A percentile compares a stretch with the other conserved stretches of the same genome.
Evolutionary conservation across 2,797 vertebrate genomes (phyloP).

Genomic region (Pelodytes ibericus): DNA sequence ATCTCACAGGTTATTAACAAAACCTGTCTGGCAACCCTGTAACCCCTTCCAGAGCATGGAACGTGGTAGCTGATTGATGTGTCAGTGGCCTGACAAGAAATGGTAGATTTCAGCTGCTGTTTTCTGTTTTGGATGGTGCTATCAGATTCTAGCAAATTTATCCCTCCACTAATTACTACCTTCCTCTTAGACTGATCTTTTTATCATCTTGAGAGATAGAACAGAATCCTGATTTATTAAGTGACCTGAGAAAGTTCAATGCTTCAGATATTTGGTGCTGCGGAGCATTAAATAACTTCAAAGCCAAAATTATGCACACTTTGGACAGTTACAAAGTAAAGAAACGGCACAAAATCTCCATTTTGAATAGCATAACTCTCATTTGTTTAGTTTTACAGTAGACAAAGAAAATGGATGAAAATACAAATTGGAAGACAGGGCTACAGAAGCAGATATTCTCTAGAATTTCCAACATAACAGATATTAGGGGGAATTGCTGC

Average conservation of each 20-base stretch:
- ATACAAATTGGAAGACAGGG: no score
- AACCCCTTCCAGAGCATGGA: slow-evolving; percentile 20
- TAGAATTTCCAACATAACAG: no score
- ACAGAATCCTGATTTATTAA: slow-evolving; percentile 10
- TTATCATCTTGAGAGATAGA: slow-evolving; percentile 32
- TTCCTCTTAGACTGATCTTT: neutral
- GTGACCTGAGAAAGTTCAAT: slow-evolving; percentile 13
- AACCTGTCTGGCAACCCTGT: slow-evolving; percentile 12
- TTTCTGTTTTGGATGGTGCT: slow-evolving; percentile 5
- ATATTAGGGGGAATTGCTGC: no score
- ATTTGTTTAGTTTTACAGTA: slow-evolving; percentile 6
- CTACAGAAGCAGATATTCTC: no score
- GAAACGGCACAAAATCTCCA: neutral
- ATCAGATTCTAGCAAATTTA: neutral
- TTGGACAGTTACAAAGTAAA: neutral
- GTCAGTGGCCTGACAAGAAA: slow-evolving; percentile 10
- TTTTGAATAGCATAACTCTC: neutral
- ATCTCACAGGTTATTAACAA: slow-evolving; percentile 27
- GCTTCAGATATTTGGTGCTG: neutral
- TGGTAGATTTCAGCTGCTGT: slow-evolving; percentile 28
- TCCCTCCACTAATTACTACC: slow-evolving; percentile 19
- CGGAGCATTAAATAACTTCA: slow-evolving; percentile 32
- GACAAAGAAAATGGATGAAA: no score
- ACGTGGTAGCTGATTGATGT: slow-evolving; percentile 25
- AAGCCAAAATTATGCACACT: neutral